phyloP scores from a whole-genome alignment of 2,113 vertebrate genomes.

The Microtus ochrogaster region DNA sequence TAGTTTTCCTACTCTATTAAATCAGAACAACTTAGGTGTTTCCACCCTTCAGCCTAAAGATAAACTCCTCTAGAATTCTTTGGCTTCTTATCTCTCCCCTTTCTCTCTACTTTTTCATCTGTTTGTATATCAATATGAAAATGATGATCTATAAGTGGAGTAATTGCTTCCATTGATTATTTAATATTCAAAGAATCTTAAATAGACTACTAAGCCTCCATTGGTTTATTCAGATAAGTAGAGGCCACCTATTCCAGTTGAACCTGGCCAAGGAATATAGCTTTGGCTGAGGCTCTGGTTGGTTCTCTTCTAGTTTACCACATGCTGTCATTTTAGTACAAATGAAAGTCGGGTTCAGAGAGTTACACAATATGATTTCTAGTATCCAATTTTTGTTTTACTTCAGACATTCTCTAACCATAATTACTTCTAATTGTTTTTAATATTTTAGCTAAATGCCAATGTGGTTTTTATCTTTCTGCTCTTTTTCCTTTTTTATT shows the following conservation, averaged over 20 bases:
- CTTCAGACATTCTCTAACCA: conserved; percentile 30
- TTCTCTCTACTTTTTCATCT: neutral
- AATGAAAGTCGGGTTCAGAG: neutral
- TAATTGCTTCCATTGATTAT: neutral
- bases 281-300: neutral
- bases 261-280: neutral
- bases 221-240: neutral
- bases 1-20: neutral
- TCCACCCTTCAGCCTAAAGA: neutral
- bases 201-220: neutral
- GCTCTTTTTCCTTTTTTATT: conserved; percentile 54
- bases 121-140: neutral
- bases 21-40: neutral
- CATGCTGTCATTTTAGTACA: neutral
- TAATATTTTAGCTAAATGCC: conserved; percentile 54
- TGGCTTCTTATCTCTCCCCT: neutral
- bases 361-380: conserved; percentile 12
- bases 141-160: neutral
- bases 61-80: neutral
- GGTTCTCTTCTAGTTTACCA: neutral
- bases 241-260: neutral
- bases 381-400: conserved; percentile 50
- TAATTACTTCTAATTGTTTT: conserved; percentile 66
- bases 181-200: neutral
- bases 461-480: conserved; percentile 54